Conservation (phyloP, 2,113 vertebrate genomes). For the Anthoscopus minutus region DNA sequence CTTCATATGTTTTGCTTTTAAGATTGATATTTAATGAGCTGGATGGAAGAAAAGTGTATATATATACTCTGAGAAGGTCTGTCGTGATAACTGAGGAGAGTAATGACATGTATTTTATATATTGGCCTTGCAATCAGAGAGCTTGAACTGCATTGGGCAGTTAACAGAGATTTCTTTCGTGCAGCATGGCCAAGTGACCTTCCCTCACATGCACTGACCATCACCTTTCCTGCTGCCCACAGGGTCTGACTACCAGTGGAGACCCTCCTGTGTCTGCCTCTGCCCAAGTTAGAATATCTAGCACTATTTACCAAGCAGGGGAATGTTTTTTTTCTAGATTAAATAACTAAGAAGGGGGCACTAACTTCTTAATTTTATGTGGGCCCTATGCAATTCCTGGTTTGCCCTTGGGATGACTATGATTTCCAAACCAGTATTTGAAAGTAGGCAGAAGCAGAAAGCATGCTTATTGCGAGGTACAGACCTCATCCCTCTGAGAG, state of each 20-base stretch:
- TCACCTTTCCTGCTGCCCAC: background rate
- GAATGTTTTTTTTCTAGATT: background rate
- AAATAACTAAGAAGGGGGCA: background rate
- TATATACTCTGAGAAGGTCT: background rate
- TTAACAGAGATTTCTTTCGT: background rate
- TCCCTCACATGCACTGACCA: rapidly evolving
- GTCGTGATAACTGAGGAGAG: background rate
- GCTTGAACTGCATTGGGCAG: background rate
- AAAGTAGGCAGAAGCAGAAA: background rate
- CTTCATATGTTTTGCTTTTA: background rate
- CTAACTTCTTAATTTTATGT: background rate
- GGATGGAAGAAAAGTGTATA: background rate
- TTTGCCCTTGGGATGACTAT: background rate
- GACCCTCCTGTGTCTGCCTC: background rate
- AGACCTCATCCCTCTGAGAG: background rate
- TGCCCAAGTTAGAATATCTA: background rate
- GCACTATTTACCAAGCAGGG: background rate
- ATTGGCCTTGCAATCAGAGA: background rate
- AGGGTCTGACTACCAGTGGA: background rate
- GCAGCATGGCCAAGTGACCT: background rate
- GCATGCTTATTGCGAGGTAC: background rate
- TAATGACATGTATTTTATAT: background rate
- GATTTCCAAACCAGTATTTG: background rate
- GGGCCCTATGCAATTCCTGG: background rate
- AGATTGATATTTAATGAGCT: background rate